A percentile compares a stretch with the other conserved stretches of the same genome.
Conservation (phyloP, 53 echinoderm and acorn worm genomes). For the Echinarachnius parma region DNA sequence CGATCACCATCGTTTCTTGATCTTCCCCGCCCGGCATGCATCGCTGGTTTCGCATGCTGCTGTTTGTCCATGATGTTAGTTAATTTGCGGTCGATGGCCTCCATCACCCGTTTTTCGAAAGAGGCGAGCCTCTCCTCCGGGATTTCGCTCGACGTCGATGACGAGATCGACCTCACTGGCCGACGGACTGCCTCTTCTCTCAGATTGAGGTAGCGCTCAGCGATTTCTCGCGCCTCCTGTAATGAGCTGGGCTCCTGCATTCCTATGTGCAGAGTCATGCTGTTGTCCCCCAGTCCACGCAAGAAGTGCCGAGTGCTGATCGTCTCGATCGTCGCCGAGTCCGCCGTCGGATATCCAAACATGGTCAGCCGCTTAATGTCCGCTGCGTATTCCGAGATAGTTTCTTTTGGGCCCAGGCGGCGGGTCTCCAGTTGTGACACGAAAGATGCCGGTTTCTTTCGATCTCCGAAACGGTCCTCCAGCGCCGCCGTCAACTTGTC, state of each 20-base stretch:
- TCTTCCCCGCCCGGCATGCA: neutral
- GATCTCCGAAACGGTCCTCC: neutral
- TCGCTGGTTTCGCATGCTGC: neutral
- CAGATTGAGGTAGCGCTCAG: constrained; percentile 26
- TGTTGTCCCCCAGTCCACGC: constrained; percentile 30
- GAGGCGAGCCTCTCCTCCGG: too few species aligned
- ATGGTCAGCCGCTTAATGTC: constrained; percentile 32
- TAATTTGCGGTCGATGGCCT: too few species aligned
- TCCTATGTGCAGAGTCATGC: constrained; percentile 36
- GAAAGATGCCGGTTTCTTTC: constrained; percentile 3
- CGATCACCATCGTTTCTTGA: neutral
- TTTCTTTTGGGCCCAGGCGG: neutral
- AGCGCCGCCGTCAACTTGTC: neutral
- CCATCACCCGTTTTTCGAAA: too few species aligned
- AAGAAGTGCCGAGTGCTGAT: constrained; percentile 35
- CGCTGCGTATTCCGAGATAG: constrained; percentile 22
- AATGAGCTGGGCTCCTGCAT: constrained; percentile 41
- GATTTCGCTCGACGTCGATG: neutral
- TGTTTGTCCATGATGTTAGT: too few species aligned
- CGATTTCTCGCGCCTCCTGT: constrained; percentile 36
- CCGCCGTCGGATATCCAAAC: constrained; percentile 35
- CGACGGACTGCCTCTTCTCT: constrained; percentile 12
- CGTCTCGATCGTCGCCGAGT: constrained; percentile 29
- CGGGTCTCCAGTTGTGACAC: constrained; percentile 7
- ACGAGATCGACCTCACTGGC: neutral